Evolutionary conservation across 2,888 invertebrate genomes (phyloP), one percentile per base, ranked within the genome.

Genomic region (Phyllotreta striolata): DNA sequence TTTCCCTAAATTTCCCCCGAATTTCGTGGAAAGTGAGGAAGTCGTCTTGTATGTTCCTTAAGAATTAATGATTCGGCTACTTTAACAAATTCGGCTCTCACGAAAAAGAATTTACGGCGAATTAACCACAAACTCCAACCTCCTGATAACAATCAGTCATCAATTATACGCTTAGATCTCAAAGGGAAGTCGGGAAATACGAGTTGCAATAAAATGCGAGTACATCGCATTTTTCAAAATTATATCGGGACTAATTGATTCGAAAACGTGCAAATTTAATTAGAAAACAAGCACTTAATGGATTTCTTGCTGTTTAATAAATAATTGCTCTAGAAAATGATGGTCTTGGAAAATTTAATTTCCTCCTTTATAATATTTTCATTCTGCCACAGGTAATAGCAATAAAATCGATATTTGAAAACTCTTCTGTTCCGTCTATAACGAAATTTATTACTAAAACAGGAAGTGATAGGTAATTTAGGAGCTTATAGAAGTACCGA

Each of bases 51-150:
- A 49, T 24, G 56, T 62, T 40, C 49, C 56, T 55, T 62, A 55
- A 62, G 62, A 62, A 62, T 62, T 62, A 47, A 62, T 62, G 62
- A 55, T 55, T 62, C 40, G 49, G 40, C 41, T 39, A 62, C 55
- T 62, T 56, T 56, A 55, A 55, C 62, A 56, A 62, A 62, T 62
- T 62, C 43, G 55, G 62, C 62, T 49, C 62, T 62, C 51, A 41
- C 51, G 47, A 41, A 55, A 55, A 49, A 41, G 55, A 62, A 62
- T 62, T 62, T 55, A 62, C 62, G 62, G 40, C 62, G 49, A 56
- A 62, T 62, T 56, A 62, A 62, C 55, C 49, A 40, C 55, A 24
- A 46, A 57, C 47, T 57, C 47, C 47, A 47, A 47, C 57, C 47
- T 57, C 47, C 57, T 57, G 57, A 57, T 51, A 51, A 51, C 51